Evolutionary conservation across 2,888 invertebrate genomes (phyloP).

Genomic region (Tinea semifulvella): DNA sequence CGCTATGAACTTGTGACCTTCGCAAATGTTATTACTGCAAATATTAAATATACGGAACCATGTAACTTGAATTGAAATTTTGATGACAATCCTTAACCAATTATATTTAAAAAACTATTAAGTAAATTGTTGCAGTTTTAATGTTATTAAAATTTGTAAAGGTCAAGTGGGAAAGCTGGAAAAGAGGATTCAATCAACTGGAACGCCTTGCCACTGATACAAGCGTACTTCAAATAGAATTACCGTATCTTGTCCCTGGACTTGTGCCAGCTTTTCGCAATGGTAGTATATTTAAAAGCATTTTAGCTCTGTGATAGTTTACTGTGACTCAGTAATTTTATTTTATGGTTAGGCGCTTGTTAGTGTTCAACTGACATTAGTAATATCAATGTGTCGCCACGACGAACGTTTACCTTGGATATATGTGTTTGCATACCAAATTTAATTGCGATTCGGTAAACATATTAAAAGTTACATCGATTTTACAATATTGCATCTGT

Average conservation of each 20-base stretch:
- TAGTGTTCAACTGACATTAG: constrained; percentile 1
- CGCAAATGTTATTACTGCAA: too few species aligned
- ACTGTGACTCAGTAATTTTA: constrained; percentile 9
- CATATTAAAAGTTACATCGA: too few species aligned
- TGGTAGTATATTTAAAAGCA: constrained; percentile 32
- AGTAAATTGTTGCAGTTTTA: too few species aligned
- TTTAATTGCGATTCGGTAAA: not conserved
- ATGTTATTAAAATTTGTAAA: too few species aligned
- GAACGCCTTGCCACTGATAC: constrained; percentile 34
- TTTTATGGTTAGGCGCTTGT: not conserved
- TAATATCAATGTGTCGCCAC: not conserved
- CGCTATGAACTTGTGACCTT: too few species aligned
- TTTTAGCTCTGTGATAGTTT: constrained; percentile 6
- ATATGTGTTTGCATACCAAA: constrained; percentile 8
- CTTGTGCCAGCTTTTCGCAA: constrained; percentile 41
- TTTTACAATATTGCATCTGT: not conserved
- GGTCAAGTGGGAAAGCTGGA: constrained; percentile 19
- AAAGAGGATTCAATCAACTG: constrained; percentile 54
- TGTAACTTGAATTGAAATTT: too few species aligned
- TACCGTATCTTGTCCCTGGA: constrained; percentile 42
- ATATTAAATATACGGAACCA: too few species aligned
- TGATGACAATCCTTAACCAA: too few species aligned
- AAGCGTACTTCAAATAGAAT: constrained; percentile 48
- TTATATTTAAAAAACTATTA: too few species aligned
- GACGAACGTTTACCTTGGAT: constrained; percentile 6